Conservation (phyloP, 2,888 invertebrate species). For the Steinernema carpocapsae region DNA sequence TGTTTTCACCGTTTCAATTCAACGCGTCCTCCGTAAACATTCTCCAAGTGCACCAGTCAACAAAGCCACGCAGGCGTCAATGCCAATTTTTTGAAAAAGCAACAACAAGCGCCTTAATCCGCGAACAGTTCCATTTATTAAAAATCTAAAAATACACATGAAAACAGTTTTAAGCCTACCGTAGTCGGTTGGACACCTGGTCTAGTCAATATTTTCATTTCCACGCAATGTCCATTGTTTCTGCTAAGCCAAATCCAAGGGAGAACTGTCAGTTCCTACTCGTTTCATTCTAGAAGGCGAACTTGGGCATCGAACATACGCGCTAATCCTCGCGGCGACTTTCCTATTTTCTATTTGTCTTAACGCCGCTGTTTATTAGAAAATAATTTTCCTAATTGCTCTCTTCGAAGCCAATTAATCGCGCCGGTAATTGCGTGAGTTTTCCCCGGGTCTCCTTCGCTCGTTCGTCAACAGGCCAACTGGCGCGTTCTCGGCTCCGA, state of each 20-base stretch:
- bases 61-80: too few species aligned
- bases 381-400: constrained; percentile 30
- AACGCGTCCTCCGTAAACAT: too few species aligned
- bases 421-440: constrained; percentile 30
- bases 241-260: too few species aligned
- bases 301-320: too few species aligned
- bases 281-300: background rate
- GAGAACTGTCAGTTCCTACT: too few species aligned
- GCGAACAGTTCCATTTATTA: background rate
- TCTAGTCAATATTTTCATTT: too few species aligned
- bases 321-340: background rate
- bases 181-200: too few species aligned
- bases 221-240: too few species aligned
- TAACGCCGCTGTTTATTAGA: constrained; percentile 5
- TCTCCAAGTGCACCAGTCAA: too few species aligned
- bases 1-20: too few species aligned
- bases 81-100: too few species aligned
- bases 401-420: constrained; percentile 11
- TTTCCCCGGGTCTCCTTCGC: background rate
- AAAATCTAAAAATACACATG: background rate
- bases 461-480: background rate
- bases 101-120: background rate
- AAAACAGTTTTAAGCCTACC: too few species aligned
- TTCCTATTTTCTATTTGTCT: background rate
- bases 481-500: background rate